Conservation (phyloP, 2,797 vertebrate genomes). For the Adelosebastes latens region DNA sequence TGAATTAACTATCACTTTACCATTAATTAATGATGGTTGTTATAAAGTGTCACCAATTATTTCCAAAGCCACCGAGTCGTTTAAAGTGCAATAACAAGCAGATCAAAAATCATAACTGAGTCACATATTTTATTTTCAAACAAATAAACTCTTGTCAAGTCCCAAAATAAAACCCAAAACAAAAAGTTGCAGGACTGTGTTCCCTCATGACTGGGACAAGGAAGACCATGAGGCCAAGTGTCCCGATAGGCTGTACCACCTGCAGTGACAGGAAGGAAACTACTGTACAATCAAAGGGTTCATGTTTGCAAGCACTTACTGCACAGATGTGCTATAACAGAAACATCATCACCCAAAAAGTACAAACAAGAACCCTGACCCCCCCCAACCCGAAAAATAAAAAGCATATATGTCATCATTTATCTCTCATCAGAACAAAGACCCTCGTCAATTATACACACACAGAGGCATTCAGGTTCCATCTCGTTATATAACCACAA, state of each 20-base stretch:
- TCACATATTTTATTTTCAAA: constrained; percentile 90
- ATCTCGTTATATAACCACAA: constrained; percentile 74
- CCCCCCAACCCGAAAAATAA: constrained; percentile 65
- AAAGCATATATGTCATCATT: constrained; percentile 69
- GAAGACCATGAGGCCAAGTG: constrained; percentile 79
- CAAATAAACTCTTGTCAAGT: constrained; percentile 89
- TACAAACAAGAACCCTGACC: constrained; percentile 78
- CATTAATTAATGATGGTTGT: neutral
- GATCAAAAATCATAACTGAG: constrained; percentile 83
- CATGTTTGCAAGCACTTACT: constrained; percentile 86
- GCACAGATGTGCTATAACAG: constrained; percentile 83
- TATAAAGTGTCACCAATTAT: neutral
- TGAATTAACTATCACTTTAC: too few relatives aligned
- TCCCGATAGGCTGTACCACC: constrained; percentile 82
- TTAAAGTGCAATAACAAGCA: constrained; percentile 73
- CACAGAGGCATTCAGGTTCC: constrained; percentile 83
- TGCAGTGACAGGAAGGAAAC: constrained; percentile 82
- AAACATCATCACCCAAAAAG: constrained; percentile 82
- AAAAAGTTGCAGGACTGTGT: constrained; percentile 80
- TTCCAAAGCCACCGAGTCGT: constrained; percentile 4
- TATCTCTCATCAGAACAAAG: constrained; percentile 77
- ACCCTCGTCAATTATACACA: constrained; percentile 81
- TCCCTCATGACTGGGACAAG: constrained; percentile 83
- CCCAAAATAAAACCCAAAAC: constrained; percentile 81
- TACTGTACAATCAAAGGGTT: constrained; percentile 88